phyloP scores from a whole-genome alignment of 2,113 vertebrate genomes.

The Antechinus flavipes region DNA sequence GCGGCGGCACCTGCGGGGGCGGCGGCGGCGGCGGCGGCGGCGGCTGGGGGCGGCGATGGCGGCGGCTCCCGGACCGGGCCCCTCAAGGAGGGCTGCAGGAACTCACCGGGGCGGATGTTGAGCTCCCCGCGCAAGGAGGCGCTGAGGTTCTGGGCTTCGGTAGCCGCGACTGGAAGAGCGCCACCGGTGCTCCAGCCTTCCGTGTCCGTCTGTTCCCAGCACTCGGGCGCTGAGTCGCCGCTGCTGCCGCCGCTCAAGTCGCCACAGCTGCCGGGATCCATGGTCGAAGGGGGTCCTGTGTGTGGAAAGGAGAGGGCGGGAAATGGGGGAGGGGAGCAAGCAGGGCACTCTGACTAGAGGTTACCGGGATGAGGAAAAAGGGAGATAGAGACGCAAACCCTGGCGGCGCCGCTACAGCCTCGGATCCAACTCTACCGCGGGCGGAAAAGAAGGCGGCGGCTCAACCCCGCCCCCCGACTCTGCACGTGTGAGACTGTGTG shows the following conservation, averaged over 20 bases:
- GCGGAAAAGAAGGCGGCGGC: constrained; percentile 47
- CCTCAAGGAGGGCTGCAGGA: constrained; percentile 89
- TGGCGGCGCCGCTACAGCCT: constrained; percentile 50
- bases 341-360: constrained; percentile 51
- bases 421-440: constrained; percentile 51
- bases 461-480: constrained; percentile 80
- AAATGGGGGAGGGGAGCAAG: constrained; percentile 80
- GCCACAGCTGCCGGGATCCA: constrained; percentile 81
- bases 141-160: constrained; percentile 88
- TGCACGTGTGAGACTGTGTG: constrained; percentile 81
- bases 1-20: not conserved
- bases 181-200: constrained; percentile 68
- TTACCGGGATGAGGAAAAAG: not conserved
- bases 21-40: not conserved
- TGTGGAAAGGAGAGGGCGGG: constrained; percentile 72
- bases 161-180: constrained; percentile 77
- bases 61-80: constrained; percentile 72
- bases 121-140: constrained; percentile 88
- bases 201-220: constrained; percentile 97
- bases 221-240: constrained; percentile 97
- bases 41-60: constrained; percentile 46
- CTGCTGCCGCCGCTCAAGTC: too few relatives aligned
- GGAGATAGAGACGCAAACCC: constrained; percentile 24
- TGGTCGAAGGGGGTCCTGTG: constrained; percentile 78
- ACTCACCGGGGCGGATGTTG: constrained; percentile 95